These are phyloP conservation scores for Cyanoramphus novaezelandiae DNA, from an alignment of 2,113 vertebrate species.

Conservation along the genomic window DNA sequence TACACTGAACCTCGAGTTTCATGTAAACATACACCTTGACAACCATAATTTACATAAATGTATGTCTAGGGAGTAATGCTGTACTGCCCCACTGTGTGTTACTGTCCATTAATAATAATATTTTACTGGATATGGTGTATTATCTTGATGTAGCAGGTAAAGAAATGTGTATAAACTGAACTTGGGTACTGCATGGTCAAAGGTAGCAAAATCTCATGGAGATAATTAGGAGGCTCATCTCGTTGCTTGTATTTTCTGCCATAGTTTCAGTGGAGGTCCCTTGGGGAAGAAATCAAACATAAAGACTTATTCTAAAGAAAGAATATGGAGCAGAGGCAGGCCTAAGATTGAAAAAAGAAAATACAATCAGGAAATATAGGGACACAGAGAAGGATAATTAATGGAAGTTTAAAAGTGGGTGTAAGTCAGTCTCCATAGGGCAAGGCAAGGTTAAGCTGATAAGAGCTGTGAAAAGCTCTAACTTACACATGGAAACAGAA, in stretches of 20 bases:
- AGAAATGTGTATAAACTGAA: background rate
- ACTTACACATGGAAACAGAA: background rate
- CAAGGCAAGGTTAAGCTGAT: background rate
- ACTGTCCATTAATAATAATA: background rate
- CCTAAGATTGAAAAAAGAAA: background rate
- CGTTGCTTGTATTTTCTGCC: background rate
- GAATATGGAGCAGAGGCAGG: background rate
- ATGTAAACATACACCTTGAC: background rate
- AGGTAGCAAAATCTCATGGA: background rate
- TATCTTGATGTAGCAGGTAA: background rate
- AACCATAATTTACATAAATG: background rate
- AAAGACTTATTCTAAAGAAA: background rate
- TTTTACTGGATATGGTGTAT: background rate
- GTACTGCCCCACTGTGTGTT: background rate
- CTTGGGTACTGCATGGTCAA: background rate
- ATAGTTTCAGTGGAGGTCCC: background rate
- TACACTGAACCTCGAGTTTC: background rate
- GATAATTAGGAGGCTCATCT: background rate
- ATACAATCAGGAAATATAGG: background rate
- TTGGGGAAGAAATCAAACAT: background rate
- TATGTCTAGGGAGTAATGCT: background rate
- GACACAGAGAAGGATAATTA: background rate
- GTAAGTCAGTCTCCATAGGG: background rate
- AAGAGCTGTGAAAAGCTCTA: background rate
- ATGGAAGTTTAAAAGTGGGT: background rate